phyloP scores from a whole-genome alignment of 2,888 invertebrate genomes.

The Agrochola lota region DNA sequence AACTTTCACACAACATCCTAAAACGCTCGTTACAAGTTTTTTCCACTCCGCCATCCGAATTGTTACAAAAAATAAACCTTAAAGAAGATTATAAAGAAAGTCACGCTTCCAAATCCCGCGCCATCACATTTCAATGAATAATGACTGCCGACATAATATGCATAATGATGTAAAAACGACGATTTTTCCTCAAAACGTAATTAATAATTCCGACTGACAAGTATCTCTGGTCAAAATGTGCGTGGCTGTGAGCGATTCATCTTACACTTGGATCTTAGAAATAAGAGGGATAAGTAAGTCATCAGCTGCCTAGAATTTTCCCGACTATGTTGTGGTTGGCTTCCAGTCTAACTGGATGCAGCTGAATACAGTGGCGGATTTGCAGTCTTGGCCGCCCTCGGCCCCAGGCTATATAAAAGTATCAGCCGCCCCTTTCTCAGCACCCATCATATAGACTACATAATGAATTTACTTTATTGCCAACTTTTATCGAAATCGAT shows the following conservation, averaged over 20 bases:
- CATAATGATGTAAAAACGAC: conserved; percentile 57
- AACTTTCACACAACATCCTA: background rate
- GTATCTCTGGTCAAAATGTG: conserved; percentile 66
- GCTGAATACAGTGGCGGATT: too few species aligned
- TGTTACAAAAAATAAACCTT: conserved; percentile 25
- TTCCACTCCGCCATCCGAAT: background rate
- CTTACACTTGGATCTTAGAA: conserved; percentile 45
- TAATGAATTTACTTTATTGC: too few species aligned
- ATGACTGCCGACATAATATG: conserved; percentile 50
- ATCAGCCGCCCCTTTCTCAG: too few species aligned
- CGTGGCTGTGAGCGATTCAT: conserved; percentile 63
- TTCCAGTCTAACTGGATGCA: background rate
- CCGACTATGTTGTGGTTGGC: too few species aligned
- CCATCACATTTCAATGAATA: conserved; percentile 57
- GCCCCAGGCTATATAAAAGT: too few species aligned
- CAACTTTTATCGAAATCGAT: too few species aligned
- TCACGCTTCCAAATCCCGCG: conserved; percentile 49
- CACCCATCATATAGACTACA: too few species aligned
- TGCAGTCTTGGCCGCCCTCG: too few species aligned
- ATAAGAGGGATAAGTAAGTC: background rate
- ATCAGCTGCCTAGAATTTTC: background rate
- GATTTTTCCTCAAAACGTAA: conserved; percentile 57
- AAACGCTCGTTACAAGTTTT: conserved; percentile 5
- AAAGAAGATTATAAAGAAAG: conserved; percentile 40
- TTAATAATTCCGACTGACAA: conserved; percentile 68